Conservation (phyloP, 2,113 vertebrate genomes). For the Pterocles gutturalis region DNA sequence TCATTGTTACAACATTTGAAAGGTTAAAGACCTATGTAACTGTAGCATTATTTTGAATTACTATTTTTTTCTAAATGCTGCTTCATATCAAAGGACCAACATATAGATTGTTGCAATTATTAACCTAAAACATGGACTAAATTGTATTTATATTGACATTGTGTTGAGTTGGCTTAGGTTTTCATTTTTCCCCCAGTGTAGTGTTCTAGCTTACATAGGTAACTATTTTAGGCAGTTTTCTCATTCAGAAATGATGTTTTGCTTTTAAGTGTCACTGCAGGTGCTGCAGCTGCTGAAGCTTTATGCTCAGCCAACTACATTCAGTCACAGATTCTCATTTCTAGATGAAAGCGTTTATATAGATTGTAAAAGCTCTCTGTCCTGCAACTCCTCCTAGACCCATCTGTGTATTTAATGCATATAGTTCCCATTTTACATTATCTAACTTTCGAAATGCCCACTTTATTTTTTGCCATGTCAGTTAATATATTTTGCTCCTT, state of each 20-base stretch:
- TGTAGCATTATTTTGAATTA: background rate
- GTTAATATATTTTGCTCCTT: background rate
- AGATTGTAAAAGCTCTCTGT: background rate
- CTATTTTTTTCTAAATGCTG: background rate
- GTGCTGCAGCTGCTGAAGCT: background rate
- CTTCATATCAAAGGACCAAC: background rate
- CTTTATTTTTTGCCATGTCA: background rate
- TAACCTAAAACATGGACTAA: background rate
- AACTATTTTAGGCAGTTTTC: background rate
- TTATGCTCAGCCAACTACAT: background rate
- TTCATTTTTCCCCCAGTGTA: background rate
- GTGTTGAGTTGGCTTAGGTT: background rate
- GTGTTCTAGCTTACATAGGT: background rate
- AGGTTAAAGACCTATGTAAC: background rate
- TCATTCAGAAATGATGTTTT: conserved; percentile 23
- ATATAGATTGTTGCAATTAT: background rate
- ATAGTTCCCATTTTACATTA: background rate
- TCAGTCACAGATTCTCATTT: conserved; percentile 1
- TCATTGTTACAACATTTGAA: background rate
- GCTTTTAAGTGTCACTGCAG: background rate
- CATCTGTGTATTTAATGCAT: background rate
- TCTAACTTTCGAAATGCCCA: background rate
- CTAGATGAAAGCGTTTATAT: background rate
- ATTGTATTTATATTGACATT: background rate
- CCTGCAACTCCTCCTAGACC: background rate